Percentiles rank a stretch among this genome's conserved stretches.
Conservation (phyloP, 1,140 invertebrate genomes). For the Cyclina sinensis region DNA sequence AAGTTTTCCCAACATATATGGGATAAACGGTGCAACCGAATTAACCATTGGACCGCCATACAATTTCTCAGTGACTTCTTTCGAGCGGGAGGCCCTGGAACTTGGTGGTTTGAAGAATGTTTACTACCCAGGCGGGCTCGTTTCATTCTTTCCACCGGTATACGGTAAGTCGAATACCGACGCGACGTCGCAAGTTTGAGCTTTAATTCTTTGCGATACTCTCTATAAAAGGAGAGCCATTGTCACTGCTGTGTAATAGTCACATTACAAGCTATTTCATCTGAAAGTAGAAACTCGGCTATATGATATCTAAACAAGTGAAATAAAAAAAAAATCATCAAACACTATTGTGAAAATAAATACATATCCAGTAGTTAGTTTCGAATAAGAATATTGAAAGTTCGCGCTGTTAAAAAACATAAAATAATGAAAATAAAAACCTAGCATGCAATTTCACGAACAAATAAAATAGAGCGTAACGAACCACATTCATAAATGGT, state of each 20-base stretch:
- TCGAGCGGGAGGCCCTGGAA: slow-evolving; percentile 14
- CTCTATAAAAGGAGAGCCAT: too few species aligned
- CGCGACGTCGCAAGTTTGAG: background rate
- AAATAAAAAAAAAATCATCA: background rate
- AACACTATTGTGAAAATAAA: too few species aligned
- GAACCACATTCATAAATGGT: too few species aligned
- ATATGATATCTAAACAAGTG: background rate
- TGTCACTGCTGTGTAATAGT: too few species aligned
- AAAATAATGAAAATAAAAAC: background rate
- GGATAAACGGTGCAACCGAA: background rate
- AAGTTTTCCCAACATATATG: background rate
- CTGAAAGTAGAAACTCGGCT: background rate
- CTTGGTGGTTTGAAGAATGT: background rate
- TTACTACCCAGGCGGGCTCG: background rate
- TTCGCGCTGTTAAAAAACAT: background rate
- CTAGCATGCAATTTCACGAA: background rate
- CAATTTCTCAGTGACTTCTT: background rate
- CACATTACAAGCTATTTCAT: background rate
- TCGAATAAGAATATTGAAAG: background rate
- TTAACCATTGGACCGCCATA: background rate
- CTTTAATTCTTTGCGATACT: background rate
- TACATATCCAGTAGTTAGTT: too few species aligned
- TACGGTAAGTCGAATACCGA: background rate
- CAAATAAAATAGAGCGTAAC: too few species aligned
- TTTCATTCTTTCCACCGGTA: slow-evolving; percentile 7